phyloP scores from a whole-genome alignment of 1,140 invertebrate genomes.

The Pseudomyrmex pallidus region DNA sequence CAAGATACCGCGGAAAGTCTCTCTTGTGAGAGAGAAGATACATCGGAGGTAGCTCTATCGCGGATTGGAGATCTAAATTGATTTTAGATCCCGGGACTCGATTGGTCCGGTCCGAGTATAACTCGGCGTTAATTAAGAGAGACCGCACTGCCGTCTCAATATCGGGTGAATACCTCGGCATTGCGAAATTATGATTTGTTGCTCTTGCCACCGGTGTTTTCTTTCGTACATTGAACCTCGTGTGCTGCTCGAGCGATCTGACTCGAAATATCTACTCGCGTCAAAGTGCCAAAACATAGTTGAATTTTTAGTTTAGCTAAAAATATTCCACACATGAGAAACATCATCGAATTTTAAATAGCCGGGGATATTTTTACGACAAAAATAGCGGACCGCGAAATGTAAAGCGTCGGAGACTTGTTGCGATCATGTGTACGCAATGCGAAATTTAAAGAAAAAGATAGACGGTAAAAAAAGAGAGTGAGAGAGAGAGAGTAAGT shows the following conservation, averaged over 20 bases:
- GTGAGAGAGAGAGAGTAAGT: background rate
- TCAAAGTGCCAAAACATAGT: too few species aligned
- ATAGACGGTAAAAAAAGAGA: background rate
- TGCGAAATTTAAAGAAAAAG: conserved; percentile 63
- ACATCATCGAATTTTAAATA: background rate
- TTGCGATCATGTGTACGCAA: conserved; percentile 71
- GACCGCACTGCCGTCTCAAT: conserved; percentile 74
- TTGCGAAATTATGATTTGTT: conserved; percentile 71
- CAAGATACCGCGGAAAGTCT: conserved; percentile 29
- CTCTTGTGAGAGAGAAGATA: conserved; percentile 16
- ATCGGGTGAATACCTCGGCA: conserved; percentile 67
- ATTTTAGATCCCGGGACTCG: conserved; percentile 78
- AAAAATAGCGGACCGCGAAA: conserved; percentile 38
- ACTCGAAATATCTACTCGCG: background rate
- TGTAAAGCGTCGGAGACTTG: conserved; percentile 66
- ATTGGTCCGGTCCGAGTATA: conserved; percentile 70
- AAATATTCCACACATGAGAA: too few species aligned
- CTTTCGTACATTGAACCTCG: background rate
- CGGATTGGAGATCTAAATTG: conserved; percentile 76
- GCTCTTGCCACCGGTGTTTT: conserved; percentile 26
- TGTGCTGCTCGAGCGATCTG: background rate
- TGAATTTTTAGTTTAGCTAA: too few species aligned
- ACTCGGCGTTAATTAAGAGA: conserved; percentile 78
- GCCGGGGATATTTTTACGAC: background rate
- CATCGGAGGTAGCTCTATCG: conserved; percentile 67